Base-by-base conservation (phyloP, 2,888 invertebrate species). In the Oscheius onirici region DNA sequence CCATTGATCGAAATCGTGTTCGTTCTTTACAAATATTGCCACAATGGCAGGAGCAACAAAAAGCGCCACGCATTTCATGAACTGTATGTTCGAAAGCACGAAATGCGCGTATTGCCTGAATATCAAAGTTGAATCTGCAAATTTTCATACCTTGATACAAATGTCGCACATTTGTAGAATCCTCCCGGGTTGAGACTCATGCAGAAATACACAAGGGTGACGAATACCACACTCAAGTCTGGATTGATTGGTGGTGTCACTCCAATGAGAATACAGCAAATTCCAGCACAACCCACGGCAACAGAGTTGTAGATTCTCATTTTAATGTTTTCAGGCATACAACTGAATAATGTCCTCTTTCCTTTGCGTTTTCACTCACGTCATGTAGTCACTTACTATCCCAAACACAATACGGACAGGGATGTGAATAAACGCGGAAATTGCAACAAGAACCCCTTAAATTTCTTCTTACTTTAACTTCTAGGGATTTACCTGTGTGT, bases 131-230 rank as follows among this genome's bases (percentile, higher is more conserved):
- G 3, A 24, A 11, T 13, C 6, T 22, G 3, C 20, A 34, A 15
- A 43, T 20, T 28, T 3, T 8, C 17, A 1, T 20, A 63, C 63
- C 63, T 63, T 2, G 63, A 63, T 1, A 63, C 63, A 49, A 63
- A 49, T 34, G 85, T 80, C 41, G 79, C 84, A 55, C 84, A 84
- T 66, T 85, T 85, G 70, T 84, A 85, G 72, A 84, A 85, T 13
- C 84, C 85, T 6, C 84, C 84, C 40, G 83, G 81, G 65, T 85
- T 85, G 5, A 80, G 72, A 0, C 82, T 83, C 74, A 85, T 78
- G 17, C 78, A 67, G 15, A 80, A 77, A 63, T 79, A 83, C 40
- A 84, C 80, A 20, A 46, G 28, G 13, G 61, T 46, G 20, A 70
- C 61, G 24, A 49, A 43, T n/a, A 55, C 17, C 22, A 70, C 61